Conservation (phyloP, 2,888 invertebrate species). For the Pyralis farinalis region DNA sequence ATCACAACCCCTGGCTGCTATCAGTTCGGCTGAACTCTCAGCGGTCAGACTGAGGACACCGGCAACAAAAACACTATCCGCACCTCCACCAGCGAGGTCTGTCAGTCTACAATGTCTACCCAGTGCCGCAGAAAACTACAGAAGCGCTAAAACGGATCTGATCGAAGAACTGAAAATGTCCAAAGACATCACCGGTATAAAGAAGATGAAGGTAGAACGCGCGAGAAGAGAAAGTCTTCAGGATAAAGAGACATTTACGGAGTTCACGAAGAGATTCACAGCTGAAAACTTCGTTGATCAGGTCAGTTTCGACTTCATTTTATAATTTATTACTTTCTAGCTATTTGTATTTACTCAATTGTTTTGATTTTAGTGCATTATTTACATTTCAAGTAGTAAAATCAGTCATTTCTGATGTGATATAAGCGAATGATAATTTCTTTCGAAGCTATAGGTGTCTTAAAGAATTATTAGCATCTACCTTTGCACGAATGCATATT, state of each 20-base stretch:
- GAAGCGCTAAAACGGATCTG: conserved; percentile 90
- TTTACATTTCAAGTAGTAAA: too few species aligned
- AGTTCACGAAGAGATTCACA: conserved; percentile 91
- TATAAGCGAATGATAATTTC: not conserved
- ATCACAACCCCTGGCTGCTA: conserved; percentile 91
- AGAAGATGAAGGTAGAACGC: conserved; percentile 94
- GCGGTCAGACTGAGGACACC: conserved; percentile 90
- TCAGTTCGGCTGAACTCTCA: conserved; percentile 92
- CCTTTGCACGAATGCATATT: conserved; percentile 1
- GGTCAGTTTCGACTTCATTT: conserved; percentile 77
- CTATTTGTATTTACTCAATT: not conserved
- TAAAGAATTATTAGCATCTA: not conserved
- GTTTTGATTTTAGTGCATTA: not conserved
- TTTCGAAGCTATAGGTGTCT: not conserved
- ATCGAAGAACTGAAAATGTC: conserved; percentile 96
- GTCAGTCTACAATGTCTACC: conserved; percentile 88
- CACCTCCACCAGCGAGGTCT: conserved; percentile 84
- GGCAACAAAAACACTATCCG: conserved; percentile 91
- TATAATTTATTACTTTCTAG: conserved; percentile 15
- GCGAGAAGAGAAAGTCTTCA: conserved; percentile 91
- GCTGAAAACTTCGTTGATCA: conserved; percentile 94
- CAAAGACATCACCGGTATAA: conserved; percentile 95
- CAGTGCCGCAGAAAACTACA: conserved; percentile 84
- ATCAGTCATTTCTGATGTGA: not conserved
- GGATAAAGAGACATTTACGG: conserved; percentile 91